These are phyloP conservation scores for Cryptotermes secundus DNA, from an alignment of 1,140 invertebrate species.

Conservation along the genomic window DNA sequence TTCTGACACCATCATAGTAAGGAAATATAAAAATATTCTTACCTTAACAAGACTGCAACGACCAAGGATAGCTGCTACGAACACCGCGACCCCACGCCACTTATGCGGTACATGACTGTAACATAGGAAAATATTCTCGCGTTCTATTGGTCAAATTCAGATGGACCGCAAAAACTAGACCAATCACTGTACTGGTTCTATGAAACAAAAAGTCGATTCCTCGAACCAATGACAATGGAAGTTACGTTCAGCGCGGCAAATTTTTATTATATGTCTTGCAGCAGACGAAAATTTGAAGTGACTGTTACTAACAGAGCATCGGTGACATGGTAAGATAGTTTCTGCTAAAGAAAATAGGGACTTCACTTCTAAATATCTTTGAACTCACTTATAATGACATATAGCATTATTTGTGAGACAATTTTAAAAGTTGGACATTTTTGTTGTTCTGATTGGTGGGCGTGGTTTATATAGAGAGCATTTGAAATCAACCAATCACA, in stretches of 20 bases:
- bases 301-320: background rate
- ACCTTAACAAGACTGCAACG: constrained; percentile 56
- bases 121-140: constrained; percentile 51
- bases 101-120: constrained; percentile 57
- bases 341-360: background rate
- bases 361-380: background rate
- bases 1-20: constrained; percentile 52
- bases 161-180: constrained; percentile 60
- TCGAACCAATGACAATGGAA: constrained; percentile 21
- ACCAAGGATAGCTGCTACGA: constrained; percentile 61
- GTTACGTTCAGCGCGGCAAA: background rate
- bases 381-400: background rate
- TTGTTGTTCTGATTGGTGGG: constrained; percentile 23
- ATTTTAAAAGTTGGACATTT: background rate
- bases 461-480: constrained; percentile 22
- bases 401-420: background rate
- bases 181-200: constrained; percentile 54
- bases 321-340: background rate
- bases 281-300: background rate
- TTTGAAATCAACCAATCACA: constrained; percentile 34
- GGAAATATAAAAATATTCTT: constrained; percentile 58
- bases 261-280: background rate
- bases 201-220: constrained; percentile 33
- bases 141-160: constrained; percentile 58
- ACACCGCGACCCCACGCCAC: constrained; percentile 62